Percentiles rank a stretch among this genome's conserved stretches.
These are phyloP conservation scores for Ptilonorhynchus violaceus DNA, from an alignment of 2,113 vertebrate species.

Conservation along the genomic window DNA sequence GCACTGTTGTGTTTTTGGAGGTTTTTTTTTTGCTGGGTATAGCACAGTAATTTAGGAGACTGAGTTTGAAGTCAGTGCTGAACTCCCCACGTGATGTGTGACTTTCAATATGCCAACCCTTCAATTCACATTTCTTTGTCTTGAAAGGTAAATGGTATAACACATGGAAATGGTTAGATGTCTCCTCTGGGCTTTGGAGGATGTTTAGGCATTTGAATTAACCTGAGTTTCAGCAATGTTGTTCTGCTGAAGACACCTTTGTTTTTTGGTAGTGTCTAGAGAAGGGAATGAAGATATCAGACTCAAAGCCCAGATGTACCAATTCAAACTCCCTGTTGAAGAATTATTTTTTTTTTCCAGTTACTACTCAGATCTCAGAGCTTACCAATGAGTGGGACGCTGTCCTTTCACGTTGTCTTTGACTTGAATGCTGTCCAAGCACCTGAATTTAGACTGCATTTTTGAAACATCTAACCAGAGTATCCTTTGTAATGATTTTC, in stretches of 20 bases:
- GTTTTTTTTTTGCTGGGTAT: not conserved
- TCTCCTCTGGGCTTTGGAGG: not conserved
- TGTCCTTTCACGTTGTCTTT: not conserved
- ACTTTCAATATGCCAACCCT: not conserved
- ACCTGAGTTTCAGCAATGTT: not conserved
- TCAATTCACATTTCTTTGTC: not conserved
- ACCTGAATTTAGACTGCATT: not conserved
- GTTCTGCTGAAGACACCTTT: not conserved
- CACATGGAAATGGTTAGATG: not conserved
- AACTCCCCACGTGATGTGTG: not conserved
- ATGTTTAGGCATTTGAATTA: not conserved
- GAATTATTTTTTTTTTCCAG: not conserved
- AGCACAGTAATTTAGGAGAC: not conserved
- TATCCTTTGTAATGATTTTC: not conserved
- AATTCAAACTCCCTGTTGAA: not conserved
- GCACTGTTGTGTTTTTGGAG: fast-evolving
- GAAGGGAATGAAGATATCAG: not conserved
- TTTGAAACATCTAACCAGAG: not conserved
- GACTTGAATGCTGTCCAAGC: not conserved
- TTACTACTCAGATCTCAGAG: not conserved
- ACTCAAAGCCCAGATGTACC: not conserved
- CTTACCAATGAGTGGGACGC: not conserved
- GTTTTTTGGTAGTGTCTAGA: not conserved
- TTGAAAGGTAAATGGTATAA: not conserved
- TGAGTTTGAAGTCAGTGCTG: not conserved